Base-by-base conservation (phyloP, 2,113 vertebrate species). In the Nothoprocta pentlandii region DNA sequence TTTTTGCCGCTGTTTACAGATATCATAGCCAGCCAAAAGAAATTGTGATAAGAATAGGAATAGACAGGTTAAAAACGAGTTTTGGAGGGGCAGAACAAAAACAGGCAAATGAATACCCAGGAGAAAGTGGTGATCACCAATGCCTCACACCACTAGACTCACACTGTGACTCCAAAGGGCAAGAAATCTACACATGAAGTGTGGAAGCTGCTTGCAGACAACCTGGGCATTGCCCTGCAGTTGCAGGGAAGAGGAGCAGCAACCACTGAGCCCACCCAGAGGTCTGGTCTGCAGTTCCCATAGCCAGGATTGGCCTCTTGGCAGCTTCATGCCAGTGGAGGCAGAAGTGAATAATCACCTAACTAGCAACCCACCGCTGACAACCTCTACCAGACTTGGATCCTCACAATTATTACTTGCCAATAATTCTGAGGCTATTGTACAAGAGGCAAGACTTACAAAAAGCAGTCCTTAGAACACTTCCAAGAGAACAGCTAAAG, bases 191-290 rank as follows among this genome's bases (percentile, higher is more conserved):
- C 39, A 39, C 32, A 25, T 16, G 23, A 51, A 51, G 39, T 3
- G 9, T 1, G 1, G 4, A 12, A 51, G 16, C 49, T 36, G 28
- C 14, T 21, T 34, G 20, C 63, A 51, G 42, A 21, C 2, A 1
- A 66, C 46, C 36, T 44, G 69, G 53, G 26, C 53, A 54, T 54
- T 10, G 19, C 42, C 39, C 23, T 3, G 1, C 0, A 0, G 12
- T 22, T 6, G 0, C 12, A 32, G 36, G 22, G 47, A 44, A 9
- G 0, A 58, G 32, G 8, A 63, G 20, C 19, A 64, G 71, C 36
- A 77, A 47, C 17, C n/a, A 54, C 36, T 14, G 10, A 51, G 32
- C 19, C 20, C 36, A 71, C 28, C 23, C 23, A 25, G 11, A n/a
- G 44, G n/a, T n/a, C 44, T 0, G 0, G 13, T 9, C 9, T 2